Evolutionary conservation across 2,113 vertebrate species (phyloP), one percentile per base, ranked within the genome.

Genomic region (Aldabrachelys gigantea): DNA sequence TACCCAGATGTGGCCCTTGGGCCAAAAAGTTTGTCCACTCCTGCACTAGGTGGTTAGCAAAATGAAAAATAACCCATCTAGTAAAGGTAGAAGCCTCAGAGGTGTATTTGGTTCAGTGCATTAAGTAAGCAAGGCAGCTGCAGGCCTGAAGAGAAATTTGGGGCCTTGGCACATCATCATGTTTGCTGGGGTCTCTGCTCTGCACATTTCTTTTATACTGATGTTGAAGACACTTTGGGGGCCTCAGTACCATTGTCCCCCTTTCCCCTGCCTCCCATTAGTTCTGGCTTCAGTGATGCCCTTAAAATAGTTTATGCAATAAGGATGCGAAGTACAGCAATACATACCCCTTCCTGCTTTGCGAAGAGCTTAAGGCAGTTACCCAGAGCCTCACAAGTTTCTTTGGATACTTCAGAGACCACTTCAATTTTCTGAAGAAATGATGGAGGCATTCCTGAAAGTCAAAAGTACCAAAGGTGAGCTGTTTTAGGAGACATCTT

Each of bases 301-400:
- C n/a, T 72, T 38, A 22, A 72, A 38, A 38, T 38, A 72, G 65
- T 72, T 38, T 38, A 72, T 22, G n/a, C n/a, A 72, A 38, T 72
- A 38, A 72, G 35, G 9, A 72, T 22, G 19, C 22, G 41, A 44
- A 78, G 24, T 35, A 50, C 1, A 82, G 41, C 57, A 80, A 53
- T 87, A 98, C 99, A 89, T 98, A 99, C 99, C 99, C 98, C 99
- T 97, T 99, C 98, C 94, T 99, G 99, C 94, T 97, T 99, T 92
- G 98, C 98, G 97, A 99, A 98, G 65, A 99, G 97, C 87, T 97
- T 96, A 85, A 99, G 98, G 95, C 99, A 99, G 85, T 99, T 97
- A 41, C 95, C 97, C 88, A 99, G 97, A 75, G 98, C 98, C 82
- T 97, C 98, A 83, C 98, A 98, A 38, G 99, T 99, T 96, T 99